Evolutionary conservation across 64 coral and sea anemone species (phyloP), one percentile per base, ranked within the genome.

Genomic region (Platygyra sinensis): DNA sequence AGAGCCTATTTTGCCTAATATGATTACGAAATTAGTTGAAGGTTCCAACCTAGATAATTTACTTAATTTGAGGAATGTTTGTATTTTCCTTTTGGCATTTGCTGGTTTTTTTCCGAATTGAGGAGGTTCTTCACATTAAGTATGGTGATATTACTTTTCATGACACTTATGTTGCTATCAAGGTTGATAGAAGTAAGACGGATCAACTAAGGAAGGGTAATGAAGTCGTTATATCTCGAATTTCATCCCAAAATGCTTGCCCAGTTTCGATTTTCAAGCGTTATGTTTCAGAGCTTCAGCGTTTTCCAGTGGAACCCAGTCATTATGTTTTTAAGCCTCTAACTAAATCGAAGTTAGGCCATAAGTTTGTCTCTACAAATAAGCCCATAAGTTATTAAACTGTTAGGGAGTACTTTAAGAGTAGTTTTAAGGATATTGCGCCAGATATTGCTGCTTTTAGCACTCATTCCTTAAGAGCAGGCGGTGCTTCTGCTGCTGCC

Each of bases 21-120:
- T 64, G 49, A 25, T 80, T 17, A 63, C 25, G 25, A 46, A 55
- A 20, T 22, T 89, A 42, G 51, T 89, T 8, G 42, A 30, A 38
- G 10, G 29, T 54, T 60, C 55, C 12, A 67, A 80, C 49, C 50
- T 89, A 12, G 24, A 31, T 22, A 80, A 89, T 46, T n/a, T 80
- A 7, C 63, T 89, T 38, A 15, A 89, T 52, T 39, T 84, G 25
- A 80, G 91, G 38, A 88, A 93, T 42, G 86, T 87, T 27, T 93
- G 91, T 65, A 82, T 93, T 62, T 36, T 36, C 33, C 10, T 93
- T 65, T 52, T 88, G 14, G 57, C 75, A 24, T 51, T 77, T 77
- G 75, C 75, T 7, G 18, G 33, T 36, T 36, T 36, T n/a, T 22
- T 52, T 77, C 50, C 38, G 52, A 54, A 7, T 54, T 54, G 52